Base-by-base conservation (phyloP, 2,888 invertebrate genomes). In the Bombyx huttoni region DNA sequence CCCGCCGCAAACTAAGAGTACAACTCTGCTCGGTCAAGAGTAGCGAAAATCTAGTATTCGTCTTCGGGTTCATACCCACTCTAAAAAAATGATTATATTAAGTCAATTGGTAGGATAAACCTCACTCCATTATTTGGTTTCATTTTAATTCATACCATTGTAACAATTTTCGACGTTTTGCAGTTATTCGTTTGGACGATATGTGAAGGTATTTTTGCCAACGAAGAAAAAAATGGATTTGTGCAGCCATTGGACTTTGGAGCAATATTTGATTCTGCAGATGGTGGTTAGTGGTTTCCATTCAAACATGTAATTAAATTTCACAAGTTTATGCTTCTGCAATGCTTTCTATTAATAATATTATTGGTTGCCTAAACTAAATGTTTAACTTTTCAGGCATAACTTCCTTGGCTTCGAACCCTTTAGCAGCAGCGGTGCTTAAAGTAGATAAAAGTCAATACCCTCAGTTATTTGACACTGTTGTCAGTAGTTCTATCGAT, bases 241-340 rank as follows among this genome's bases (percentile, higher is more conserved):
- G 89, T 89, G 33, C 80, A 86, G 56, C 88, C 90, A 12, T 74
- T 90, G 66, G 91, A 91, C 71, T 91, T 90, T 65, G 80, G 83
- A 9, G 77, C 88, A n/a, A 79, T 91, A 64, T 90, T 91, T 58
- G 74, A 81, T 51, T 73, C 83, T 51, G 80, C 77, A 55, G 74
- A 78, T 60, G 75, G 75, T 54, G 85, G 89, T 89, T 53, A 60
- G 69, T 70, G 62, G 51, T 14, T 24, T 50, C 48, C 49, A 9
- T 12, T 12, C 46, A 13, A 34, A 48, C 24, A 24, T 24, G 24
- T 24, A 24, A 24, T 10, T 48, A 13, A 2, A 13, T 46, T 8
- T 40, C 40, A 40, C 40, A 40, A 40, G 8, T 49, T 46, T 34
- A 13, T 47, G 10, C 52, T 35, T 45, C 45, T 45, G 13, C 35